Conservation (phyloP, 2,888 invertebrate species). For the Pheosia tremula region DNA sequence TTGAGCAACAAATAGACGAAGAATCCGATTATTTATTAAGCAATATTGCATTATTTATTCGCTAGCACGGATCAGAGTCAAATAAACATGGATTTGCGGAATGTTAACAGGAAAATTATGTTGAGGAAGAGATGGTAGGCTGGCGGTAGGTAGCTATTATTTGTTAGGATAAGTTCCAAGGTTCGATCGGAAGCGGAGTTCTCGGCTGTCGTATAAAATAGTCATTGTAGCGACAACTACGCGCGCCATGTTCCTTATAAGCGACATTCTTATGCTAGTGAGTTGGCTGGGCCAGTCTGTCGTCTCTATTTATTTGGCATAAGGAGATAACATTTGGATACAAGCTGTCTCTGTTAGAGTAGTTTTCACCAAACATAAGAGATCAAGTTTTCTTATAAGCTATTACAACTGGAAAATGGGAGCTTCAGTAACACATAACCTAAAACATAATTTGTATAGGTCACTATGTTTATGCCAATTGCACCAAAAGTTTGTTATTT, state of each 20-base stretch:
- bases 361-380: too few relatives aligned
- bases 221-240: conserved; percentile 38
- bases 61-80: conserved; percentile 24
- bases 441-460: too few relatives aligned
- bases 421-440: too few relatives aligned
- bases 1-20: conserved; percentile 21
- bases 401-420: too few relatives aligned
- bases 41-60: conserved; percentile 24
- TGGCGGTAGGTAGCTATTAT: conserved; percentile 25
- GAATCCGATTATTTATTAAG: conserved; percentile 34
- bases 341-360: not conserved
- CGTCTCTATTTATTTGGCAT: not conserved
- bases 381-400: too few relatives aligned
- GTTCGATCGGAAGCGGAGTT: conserved; percentile 33
- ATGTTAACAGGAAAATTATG: conserved; percentile 42
- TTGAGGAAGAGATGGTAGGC: conserved; percentile 36
- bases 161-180: conserved; percentile 29
- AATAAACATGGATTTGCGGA: conserved; percentile 43
- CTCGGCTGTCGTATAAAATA: conserved; percentile 43
- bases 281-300: conserved; percentile 13
- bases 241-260: conserved; percentile 26
- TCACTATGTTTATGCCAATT: too few relatives aligned
- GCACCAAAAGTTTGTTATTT: too few relatives aligned
- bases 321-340: not conserved
- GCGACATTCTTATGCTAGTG: conserved; percentile 20